Base-by-base conservation (phyloP, 2,888 invertebrate genomes). In the Eupsilia transversa region DNA sequence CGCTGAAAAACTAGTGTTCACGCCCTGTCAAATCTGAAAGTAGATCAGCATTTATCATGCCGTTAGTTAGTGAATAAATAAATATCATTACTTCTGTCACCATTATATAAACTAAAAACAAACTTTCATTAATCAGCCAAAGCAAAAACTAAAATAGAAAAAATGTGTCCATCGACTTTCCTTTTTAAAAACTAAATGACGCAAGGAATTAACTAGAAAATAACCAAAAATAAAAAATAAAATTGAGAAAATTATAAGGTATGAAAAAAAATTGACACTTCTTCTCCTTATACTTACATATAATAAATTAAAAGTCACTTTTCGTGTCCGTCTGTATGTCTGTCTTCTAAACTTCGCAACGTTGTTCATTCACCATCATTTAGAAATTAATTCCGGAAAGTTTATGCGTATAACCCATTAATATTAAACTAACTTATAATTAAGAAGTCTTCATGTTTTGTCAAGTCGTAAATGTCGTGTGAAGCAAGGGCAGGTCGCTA, bases 1-100 rank as follows among this genome's bases (percentile, higher is more conserved):
- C 63, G 14, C 20, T 46, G n/a, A 59, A 79, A 72, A 79, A 64
- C 49, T 64, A 52, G 74, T 46, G 30, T 52, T 80, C 65, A 74
- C 59, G 80, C 43, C 23, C 54, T 33, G 46, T 65, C 38, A 38
- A 80, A 79, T 35, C 1, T 17, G 33, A 35, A 60, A 65, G 43
- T 61, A 59, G 43, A 63, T 52, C 33, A 57, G 10, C 38, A 57
- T 72, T 35, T 41, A 72, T 60, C 35, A 52, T 43, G 17, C n/a
- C 0, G 30, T 30, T 73, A 43, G 2, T 35, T 30, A 30, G 35
- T 12, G 23, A 46, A 59, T 33, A 63, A 72, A 63, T 43, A 57
- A 72, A 66, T 43, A 49, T 41, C 46, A 57, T 43, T 38, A 65
- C 35, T 56, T 49, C 0, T 59, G 54, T 43, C 14, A 30, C 23